Conservation (phyloP, 2,888 invertebrate species). For the Prenolepis imparis region DNA sequence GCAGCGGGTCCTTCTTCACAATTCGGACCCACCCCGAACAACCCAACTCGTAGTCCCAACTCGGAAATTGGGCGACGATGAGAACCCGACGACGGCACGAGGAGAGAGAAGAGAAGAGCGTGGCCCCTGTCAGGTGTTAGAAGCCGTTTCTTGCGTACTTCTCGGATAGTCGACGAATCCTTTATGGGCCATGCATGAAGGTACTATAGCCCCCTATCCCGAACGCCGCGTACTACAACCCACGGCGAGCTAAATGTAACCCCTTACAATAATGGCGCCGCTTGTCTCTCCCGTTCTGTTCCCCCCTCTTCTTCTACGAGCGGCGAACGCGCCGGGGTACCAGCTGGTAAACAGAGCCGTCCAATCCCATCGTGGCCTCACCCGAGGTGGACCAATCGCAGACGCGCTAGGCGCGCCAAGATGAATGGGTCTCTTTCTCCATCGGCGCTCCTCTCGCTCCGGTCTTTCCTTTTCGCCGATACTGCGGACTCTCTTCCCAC, state of each 20-base stretch:
- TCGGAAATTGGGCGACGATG: constrained; percentile 73
- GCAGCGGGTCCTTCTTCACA: constrained; percentile 63
- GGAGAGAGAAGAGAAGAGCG: constrained; percentile 79
- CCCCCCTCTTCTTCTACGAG: constrained; percentile 71
- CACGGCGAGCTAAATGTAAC: constrained; percentile 87
- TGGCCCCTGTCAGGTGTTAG: constrained; percentile 86
- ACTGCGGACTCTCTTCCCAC: constrained; percentile 68
- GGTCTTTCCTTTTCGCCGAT: constrained; percentile 70
- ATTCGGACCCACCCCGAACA: constrained; percentile 75
- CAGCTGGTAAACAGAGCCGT: constrained; percentile 87
- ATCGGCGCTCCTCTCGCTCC: constrained; percentile 84
- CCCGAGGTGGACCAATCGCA: constrained; percentile 83
- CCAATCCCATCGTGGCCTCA: constrained; percentile 83
- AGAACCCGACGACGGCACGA: constrained; percentile 69
- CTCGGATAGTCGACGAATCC: constrained; percentile 92
- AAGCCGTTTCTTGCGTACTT: constrained; percentile 88
- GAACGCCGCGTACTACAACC: constrained; percentile 89
- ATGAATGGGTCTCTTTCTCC: constrained; percentile 84
- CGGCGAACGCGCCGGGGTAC: constrained; percentile 83
- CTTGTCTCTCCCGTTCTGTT: constrained; percentile 87
- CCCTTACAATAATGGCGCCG: constrained; percentile 87
- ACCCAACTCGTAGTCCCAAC: constrained; percentile 70
- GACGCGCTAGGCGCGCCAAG: constrained; percentile 85
- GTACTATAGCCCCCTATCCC: constrained; percentile 94
- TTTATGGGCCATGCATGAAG: constrained; percentile 95